Conservation (phyloP, 2,797 vertebrate species). For the Sebastes ruberrimus region DNA sequence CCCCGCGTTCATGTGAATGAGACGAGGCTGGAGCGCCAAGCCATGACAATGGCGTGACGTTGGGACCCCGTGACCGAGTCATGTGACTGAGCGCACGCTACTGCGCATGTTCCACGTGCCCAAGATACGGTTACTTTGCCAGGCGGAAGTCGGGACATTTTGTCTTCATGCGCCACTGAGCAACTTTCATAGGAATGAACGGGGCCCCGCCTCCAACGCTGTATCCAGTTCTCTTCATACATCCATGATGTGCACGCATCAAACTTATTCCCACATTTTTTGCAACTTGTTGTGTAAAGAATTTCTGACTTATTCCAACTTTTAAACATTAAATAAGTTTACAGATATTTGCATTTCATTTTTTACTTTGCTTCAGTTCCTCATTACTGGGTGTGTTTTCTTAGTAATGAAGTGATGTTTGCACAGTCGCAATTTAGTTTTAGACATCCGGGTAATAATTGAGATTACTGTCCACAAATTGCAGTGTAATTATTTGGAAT, state of each 20-base stretch:
- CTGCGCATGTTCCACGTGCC: too few relatives aligned
- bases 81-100: too few relatives aligned
- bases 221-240: too few relatives aligned
- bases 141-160: too few relatives aligned
- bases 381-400: neutral
- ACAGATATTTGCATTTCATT: neutral
- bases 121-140: accelerated
- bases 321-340: neutral
- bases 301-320: neutral
- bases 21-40: too few relatives aligned
- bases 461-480: neutral
- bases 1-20: too few relatives aligned
- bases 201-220: too few relatives aligned
- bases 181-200: too few relatives aligned
- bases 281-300: neutral
- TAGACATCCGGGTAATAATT: neutral
- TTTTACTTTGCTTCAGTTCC: neutral
- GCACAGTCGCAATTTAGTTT: neutral
- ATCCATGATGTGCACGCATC: neutral
- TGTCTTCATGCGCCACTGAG: too few relatives aligned
- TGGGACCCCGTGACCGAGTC: too few relatives aligned
- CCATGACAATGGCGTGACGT: too few relatives aligned
- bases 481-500: neutral
- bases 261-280: neutral
- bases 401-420: neutral